phyloP scores from a whole-genome alignment of 2,113 vertebrate genomes.

The Delphinapterus leucas region DNA sequence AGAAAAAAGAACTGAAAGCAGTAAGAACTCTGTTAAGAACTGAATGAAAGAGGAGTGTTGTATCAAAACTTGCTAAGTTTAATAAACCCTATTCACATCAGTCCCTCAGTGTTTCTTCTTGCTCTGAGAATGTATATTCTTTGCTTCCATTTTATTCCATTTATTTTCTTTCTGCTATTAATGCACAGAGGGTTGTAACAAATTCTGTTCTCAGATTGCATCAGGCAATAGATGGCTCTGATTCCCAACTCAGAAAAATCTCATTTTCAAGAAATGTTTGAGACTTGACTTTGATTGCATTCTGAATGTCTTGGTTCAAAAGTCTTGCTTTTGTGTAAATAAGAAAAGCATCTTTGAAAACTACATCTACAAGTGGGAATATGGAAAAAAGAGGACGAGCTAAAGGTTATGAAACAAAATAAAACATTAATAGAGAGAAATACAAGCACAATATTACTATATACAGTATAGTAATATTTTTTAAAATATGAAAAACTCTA shows the following conservation, averaged over 20 bases:
- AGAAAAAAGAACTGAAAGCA: neutral
- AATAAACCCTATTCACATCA: neutral
- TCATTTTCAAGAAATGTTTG: constrained; percentile 59
- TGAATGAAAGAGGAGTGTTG: neutral
- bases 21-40: neutral
- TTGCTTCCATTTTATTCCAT: neutral
- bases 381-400: neutral
- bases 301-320: constrained; percentile 50
- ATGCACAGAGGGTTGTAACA: neutral
- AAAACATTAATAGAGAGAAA: constrained; percentile 3
- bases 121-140: neutral
- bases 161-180: constrained; percentile 8
- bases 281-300: constrained; percentile 45
- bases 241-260: constrained; percentile 61
- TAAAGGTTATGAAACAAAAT: neutral
- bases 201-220: constrained; percentile 41
- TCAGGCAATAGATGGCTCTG: constrained; percentile 24
- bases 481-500: neutral
- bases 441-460: neutral
- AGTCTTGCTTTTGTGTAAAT: constrained; percentile 44
- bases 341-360: constrained; percentile 48
- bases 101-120: neutral
- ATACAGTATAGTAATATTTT: neutral
- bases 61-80: neutral
- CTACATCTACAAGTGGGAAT: neutral